phyloP scores from a whole-genome alignment of 2,113 vertebrate species.

The Coryphaenoides rupestris region DNA sequence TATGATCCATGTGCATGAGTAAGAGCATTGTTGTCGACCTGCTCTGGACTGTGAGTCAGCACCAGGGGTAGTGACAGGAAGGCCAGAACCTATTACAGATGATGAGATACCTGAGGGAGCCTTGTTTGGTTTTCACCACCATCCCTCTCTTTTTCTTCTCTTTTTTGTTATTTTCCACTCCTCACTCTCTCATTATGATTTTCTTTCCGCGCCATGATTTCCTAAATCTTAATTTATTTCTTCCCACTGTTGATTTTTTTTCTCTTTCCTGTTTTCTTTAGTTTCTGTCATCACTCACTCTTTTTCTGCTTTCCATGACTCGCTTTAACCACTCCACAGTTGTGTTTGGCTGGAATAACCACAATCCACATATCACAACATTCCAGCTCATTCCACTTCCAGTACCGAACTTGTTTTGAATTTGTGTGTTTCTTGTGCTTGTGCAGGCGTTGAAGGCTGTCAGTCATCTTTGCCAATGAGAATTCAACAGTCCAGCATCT shows the following conservation, averaged over 20 bases:
- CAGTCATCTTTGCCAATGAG: slow-evolving; percentile 12
- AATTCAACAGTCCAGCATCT: not conserved
- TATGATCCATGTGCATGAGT: slow-evolving; percentile 19
- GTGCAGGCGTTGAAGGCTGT: slow-evolving; percentile 43
- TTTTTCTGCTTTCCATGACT: slow-evolving; percentile 8
- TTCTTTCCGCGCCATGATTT: not conserved
- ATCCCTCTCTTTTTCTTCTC: not conserved
- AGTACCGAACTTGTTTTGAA: slow-evolving; percentile 28
- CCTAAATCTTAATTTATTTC: not conserved
- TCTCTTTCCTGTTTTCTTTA: slow-evolving; percentile 1
- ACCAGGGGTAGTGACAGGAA: slow-evolving; percentile 19
- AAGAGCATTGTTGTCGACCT: slow-evolving; percentile 11
- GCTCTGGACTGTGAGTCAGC: slow-evolving; percentile 20
- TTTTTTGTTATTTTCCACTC: not conserved
- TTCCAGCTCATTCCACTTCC: slow-evolving; percentile 32
- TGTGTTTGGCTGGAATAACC: slow-evolving; percentile 41
- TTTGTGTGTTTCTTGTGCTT: slow-evolving; percentile 41
- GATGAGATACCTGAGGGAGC: slow-evolving; percentile 14
- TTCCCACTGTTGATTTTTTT: not conserved
- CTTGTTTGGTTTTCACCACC: not conserved
- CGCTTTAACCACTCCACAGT: slow-evolving; percentile 31
- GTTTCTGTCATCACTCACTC: slow-evolving; percentile 1
- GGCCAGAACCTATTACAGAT: not conserved
- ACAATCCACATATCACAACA: slow-evolving; percentile 51
- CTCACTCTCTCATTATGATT: not conserved